Base-by-base conservation (phyloP, 2,888 invertebrate species). In the Amorpha juglandis region DNA sequence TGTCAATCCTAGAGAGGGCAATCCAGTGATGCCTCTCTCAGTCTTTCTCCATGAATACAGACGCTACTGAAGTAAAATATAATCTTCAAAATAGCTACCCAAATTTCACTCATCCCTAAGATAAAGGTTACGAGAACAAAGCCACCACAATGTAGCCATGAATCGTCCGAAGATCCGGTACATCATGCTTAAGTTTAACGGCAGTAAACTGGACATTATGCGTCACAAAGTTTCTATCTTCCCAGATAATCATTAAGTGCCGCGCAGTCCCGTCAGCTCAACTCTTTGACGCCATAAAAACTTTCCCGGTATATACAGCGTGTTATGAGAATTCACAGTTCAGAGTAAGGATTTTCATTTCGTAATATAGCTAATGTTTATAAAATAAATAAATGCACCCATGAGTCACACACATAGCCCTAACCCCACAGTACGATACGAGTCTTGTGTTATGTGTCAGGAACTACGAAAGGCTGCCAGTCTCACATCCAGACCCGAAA, bases 181-280 rank as follows among this genome's bases (percentile, higher is more conserved):
- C 58, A 42, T 33, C 12, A 14, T 50, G 19, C 21, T 65, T 50
- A 47, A 45, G 51, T 50, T n/a, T 48, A 58, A 50, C 35, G 64
- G 77, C 72, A 74, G 74, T 85, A 84, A 86, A 82, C 81, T 68
- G 82, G 81, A 80, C 81, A 76, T 78, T 79, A 82, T 79, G 79
- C 70, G 76, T 77, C 74, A 77, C 78, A 78, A 80, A 78, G 81
- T 80, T 81, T 85, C 86, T 86, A 87, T 87, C 82, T 81, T 58
- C 62, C 66, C 48, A 86, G 87, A 87, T 87, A 86, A 87, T 84
- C 82, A 78, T 84, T 81, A 80, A 86, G 81, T 79, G 74, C 74
- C 71, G 73, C 77, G 16, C 48, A 48, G 48, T 78, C 83, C 77
- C 74, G 70, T 77, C 71, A 70, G 74, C 74, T 70, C 78, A 82